Evolutionary conservation across 92 coral and sea anemone species (phyloP), one percentile per base, ranked within the genome.

Genomic region (Zoanthus solanderi): DNA sequence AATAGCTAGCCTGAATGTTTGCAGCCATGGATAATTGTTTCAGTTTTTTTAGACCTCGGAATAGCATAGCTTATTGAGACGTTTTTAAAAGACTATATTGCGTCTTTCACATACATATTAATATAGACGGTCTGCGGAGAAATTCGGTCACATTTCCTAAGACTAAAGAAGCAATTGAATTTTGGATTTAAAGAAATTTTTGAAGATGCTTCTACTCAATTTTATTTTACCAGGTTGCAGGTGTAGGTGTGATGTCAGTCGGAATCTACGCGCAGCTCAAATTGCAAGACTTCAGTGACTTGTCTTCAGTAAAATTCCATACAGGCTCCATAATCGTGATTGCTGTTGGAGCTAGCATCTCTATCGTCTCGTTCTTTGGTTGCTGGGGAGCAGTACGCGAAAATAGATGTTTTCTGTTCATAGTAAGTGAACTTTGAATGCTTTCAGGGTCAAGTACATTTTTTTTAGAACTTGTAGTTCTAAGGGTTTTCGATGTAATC

Each of bases 381-480:
- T 97, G 99, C 91, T 95, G 95, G 89, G 99, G 99, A n/a, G 97
- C 99, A 47, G 80, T 88, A 78, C 95, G 92, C 63, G 95, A 97
- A 78, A 93, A 63, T 93, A 83, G 96, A 75, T 97, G 99, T 75
- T 83, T 97, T 28, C 96, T 97, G 54, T 93, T 92, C 58, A 76
- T 80, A 15, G 99, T 97, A 80, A 79, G 96, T 95, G 74, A 0
- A 23, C 3, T 37, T 37, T 37, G 42, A 37, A 37, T 37, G 69
- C 69, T 63, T 18, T 63, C 10, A 17, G 14, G 14, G 6, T 0
- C 66, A 0, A 5, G 6, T 14, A 14, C n/a, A 4, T 58, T 17
- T 14, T 12, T 13, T 14, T 12, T 1, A 58, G 56, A 11, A 3
- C 12, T 50, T 50, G 12, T 37, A 37, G 42, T 37, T 0, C 1